Evolutionary conservation across 2,888 invertebrate species (phyloP), one percentile per base, ranked within the genome.

Genomic region (Dryadula phaetusa): DNA sequence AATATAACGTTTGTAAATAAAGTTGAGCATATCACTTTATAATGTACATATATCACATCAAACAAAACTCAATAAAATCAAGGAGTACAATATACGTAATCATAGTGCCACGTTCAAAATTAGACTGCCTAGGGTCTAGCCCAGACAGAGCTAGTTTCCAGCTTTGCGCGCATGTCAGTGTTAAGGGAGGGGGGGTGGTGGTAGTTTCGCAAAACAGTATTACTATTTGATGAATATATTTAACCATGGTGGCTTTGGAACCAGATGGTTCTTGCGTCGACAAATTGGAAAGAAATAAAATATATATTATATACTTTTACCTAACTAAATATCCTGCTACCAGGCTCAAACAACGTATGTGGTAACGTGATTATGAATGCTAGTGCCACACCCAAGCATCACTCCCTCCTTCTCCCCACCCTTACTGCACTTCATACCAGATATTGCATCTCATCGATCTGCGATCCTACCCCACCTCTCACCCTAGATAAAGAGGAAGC

Each of bases 41-140:
- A 56, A 37, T 56, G 22, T 56, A 40, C 4, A 4, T 28, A 40
- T 10, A 4, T 28, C 22, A 56, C 56, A 56, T 40, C 40, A 56
- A 56, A 56, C 56, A 40, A 22, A 56, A 56, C 56, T 40, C 20
- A 56, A 56, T n/a, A 10, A 40, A 56, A 20, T 25, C n/a, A 40
- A 56, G 7, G 25, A 40, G 14, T 5, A 40, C 56, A 56, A 56
- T 25, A 56, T 56, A n/a, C 56, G 56, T 40, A 20, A 56, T 56
- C 56, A 56, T 56, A 56, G 56, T 56, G 56, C n/a, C 54, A 56
- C 22, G 10, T 56, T 0, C 40, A 12, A 60, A 60, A 6, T 28
- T 3, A 44, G 60, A 60, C 40, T 60, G 18, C 44, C 28, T 60
- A 42, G 28, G 14, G 14, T 3, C 42, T 60, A 16, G 60, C 28